Base-by-base conservation (phyloP, 2,888 invertebrate species). In the Drosophila emarginata region DNA sequence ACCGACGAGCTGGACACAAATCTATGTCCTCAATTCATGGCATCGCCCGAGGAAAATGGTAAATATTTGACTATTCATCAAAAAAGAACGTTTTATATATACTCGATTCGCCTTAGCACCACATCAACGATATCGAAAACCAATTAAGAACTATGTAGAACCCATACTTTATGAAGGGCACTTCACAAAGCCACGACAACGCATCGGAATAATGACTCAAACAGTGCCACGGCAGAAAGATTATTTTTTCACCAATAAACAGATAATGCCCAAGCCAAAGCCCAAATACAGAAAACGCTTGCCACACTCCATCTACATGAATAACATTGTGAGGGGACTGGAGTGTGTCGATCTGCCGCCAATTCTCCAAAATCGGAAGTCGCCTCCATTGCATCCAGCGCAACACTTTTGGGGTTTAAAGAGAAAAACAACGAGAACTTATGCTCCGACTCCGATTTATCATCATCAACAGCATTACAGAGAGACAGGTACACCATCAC, bases 221-320 rank as follows among this genome's bases (percentile, higher is more conserved):
- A 7, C 70, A 15, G 64, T 54, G 7, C 76, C 67, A 0, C 67
- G 53, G 15, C 69, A 61, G 1, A 51, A 80, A 7, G 83, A 84
- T 11, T 88, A 64, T 53, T 87, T 69, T 56, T 67, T 84, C 28
- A 72, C 67, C 74, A 87, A 88, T 56, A 88, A 76, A 0, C 75
- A 88, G 61, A 81, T 88, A 2, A 76, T 88, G 39, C 75, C 85
- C 1, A 61, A 74, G 1, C 87, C 88, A 0, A 75, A 64, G 21
- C 79, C 77, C 7, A 87, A 66, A 39, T 72, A 65, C 18, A 57
- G 73, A 1, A 77, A 77, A 21, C 81, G 67, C 0, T 0, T 79
- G 23, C 84, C 84, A 0, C 87, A 65, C 5, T 84, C 84, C 4
- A 76, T 84, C 54, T 88, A 84, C n/a, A 68, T 84, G 76, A 84